Evolutionary conservation across 2,888 invertebrate species (phyloP), one percentile per base, ranked within the genome.

Genomic region (Cynaeus angustus): DNA sequence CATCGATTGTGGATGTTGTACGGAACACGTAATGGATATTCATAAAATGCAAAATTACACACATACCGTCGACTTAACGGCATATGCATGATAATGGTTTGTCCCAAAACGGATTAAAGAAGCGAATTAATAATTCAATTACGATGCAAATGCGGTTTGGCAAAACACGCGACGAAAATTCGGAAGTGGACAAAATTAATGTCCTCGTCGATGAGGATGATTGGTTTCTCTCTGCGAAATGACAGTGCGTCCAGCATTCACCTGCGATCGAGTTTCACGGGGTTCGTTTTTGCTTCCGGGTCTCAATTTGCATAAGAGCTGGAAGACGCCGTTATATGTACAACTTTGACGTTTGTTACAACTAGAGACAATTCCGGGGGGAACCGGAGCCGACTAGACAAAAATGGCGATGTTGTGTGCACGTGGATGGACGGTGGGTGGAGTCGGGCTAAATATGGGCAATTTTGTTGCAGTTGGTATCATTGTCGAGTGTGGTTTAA

Each of bases 101-200:
- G 28, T 45, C 53, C 68, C 28, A 68, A 68, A 68, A 64, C 30
- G 68, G 68, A 62, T 68, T 68, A 68, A 64, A 53, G 56, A 66
- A 70, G 37, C 45, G 45, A 55, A 70, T 70, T 68, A 71, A 66
- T 68, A 66, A 71, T 71, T 68, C 71, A 71, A 71, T 71, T 71
- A 70, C 56, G 41, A 72, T 72, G 72, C 72, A 72, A 72, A 72
- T 72, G 72, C 56, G 66, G 70, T 30, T 52, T 62, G 45, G 13
- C 37, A 14, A 41, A 61, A 66, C 70, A 67, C 67, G 72, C 67
- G 68, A 70, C 68, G 53, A 70, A 70, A 72, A 70, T 70, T 67
- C 66, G 56, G 48, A 61, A 68, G 61, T 26, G 55, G 53, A 45
- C 46, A 43, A 55, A 68, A 68, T 68, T 53, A 53, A 67, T 67